Evolutionary conservation across 2,888 invertebrate genomes (phyloP), one percentile per base, ranked within the genome.

Genomic region (Hypomecis atomaria): DNA sequence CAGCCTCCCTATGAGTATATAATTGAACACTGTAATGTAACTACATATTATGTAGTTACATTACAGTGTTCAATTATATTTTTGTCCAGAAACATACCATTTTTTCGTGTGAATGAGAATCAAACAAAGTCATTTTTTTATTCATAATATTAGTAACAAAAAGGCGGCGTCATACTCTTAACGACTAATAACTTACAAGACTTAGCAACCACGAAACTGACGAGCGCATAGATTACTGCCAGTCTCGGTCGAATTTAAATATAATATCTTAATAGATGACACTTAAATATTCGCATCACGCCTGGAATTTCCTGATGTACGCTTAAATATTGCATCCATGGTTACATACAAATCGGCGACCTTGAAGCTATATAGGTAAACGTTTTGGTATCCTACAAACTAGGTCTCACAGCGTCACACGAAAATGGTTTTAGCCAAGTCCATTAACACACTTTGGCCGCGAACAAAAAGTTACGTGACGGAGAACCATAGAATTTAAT

Each of bases 301-400:
- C 45, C 54, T 73, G 77, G 79, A 78, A 82, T 81, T 82, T 81
- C 78, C 82, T 82, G 78, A 81, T 78, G 75, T 75, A 75, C 76
- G 72, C 66, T 69, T 73, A 77, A 76, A 77, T 77, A 78, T 78
- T 74, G 71, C 78, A 77, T 76, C 74, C 75, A 74, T 67, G 73
- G 76, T 73, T 71, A 75, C 77, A 79, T 78, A 77, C 73, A 70
- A 81, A 79, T 78, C 62, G 54, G 60, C 68, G 77, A 72, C 79
- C 82, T 83, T 84, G 77, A 71, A 67, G 45, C 57, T 73, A 70
- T 67, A 75, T 76, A 64, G 50, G 60, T 53, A 62, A 54, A 33
- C 47, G 54, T 59, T 55, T 59, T 57, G 53, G 50, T 59, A 61
- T 65, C 36, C 48, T 23, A 59, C 40, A 36, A 61, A 59, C 52